These are phyloP conservation scores for Trogon surrucura DNA, from an alignment of 2,113 vertebrate genomes.

Conservation along the genomic window DNA sequence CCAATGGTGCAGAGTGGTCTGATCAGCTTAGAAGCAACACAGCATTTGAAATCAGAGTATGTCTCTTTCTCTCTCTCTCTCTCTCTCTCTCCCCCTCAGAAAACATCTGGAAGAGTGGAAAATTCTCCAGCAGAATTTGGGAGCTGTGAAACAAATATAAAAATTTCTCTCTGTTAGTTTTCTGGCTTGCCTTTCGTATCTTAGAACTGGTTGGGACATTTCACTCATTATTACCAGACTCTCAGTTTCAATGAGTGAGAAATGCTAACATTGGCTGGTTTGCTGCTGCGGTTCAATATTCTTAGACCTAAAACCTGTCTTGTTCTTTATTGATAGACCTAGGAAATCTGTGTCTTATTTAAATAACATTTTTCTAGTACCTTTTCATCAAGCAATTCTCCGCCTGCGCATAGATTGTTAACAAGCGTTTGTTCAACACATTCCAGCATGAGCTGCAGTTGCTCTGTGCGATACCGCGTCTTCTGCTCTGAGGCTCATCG, in stretches of 20 bases:
- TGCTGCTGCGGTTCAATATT: not conserved
- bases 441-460: not conserved
- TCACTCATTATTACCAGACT: conserved; percentile 17
- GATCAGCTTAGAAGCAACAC: not conserved
- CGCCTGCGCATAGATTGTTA: not conserved
- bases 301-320: not conserved
- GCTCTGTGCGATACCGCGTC: not conserved
- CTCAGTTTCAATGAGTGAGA: not conserved
- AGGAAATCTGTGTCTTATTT: conserved; percentile 6
- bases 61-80: not conserved
- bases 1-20: not conserved
- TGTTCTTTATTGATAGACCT: not conserved
- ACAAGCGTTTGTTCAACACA: not conserved
- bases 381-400: not conserved
- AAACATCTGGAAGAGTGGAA: conserved; percentile 54
- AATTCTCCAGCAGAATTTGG: conserved; percentile 35
- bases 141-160: conserved; percentile 43
- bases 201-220: conserved; percentile 3
- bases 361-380: conserved; percentile 14
- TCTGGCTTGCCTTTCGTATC: not conserved
- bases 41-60: not conserved
- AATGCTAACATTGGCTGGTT: not conserved
- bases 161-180: conserved; percentile 32
- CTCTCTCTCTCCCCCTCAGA: not conserved
- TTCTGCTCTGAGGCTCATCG: not conserved